These are phyloP conservation scores for Megastigmus dorsalis DNA, from an alignment of 2,888 invertebrate genomes.

Conservation along the genomic window DNA sequence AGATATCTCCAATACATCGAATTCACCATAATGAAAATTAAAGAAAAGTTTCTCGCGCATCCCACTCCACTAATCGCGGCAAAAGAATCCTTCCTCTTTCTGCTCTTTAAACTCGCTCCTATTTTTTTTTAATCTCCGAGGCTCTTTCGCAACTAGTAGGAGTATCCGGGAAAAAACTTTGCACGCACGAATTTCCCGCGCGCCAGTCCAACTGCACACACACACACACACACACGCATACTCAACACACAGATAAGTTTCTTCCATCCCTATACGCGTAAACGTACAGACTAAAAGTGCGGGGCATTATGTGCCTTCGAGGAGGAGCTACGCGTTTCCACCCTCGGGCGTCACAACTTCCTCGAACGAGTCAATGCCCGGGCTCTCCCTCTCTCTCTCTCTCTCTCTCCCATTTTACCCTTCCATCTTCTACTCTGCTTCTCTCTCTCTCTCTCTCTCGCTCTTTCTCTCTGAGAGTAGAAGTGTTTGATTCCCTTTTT, in stretches of 20 bases:
- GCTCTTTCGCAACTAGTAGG: too few species aligned
- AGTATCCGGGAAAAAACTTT: not conserved
- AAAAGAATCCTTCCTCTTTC: too few species aligned
- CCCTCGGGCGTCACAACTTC: not conserved
- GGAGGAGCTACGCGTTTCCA: constrained; percentile 3
- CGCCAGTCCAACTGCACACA: too few species aligned
- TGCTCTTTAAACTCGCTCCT: too few species aligned
- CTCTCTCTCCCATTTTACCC: constrained; percentile 9
- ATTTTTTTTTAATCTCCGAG: too few species aligned
- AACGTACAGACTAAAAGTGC: not conserved
- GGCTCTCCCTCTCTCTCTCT: not conserved
- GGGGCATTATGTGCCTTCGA: constrained; percentile 10
- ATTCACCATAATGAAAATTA: too few species aligned
- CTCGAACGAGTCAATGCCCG: constrained; percentile 26
- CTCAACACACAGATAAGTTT: too few species aligned
- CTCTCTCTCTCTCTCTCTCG: constrained; percentile 13
- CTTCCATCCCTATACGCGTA: too few species aligned
- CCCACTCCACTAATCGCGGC: too few species aligned
- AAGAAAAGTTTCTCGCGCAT: too few species aligned
- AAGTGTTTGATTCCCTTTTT: constrained; percentile 30
- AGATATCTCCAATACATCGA: too few species aligned
- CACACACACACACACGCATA: too few species aligned
- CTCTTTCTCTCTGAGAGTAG: constrained; percentile 8
- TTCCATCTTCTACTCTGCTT: not conserved
- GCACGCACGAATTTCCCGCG: not conserved